Evolutionary conservation across 2,797 vertebrate genomes (phyloP), one percentile per base, ranked within the genome.

Genomic region (Gouania willdenowi): DNA sequence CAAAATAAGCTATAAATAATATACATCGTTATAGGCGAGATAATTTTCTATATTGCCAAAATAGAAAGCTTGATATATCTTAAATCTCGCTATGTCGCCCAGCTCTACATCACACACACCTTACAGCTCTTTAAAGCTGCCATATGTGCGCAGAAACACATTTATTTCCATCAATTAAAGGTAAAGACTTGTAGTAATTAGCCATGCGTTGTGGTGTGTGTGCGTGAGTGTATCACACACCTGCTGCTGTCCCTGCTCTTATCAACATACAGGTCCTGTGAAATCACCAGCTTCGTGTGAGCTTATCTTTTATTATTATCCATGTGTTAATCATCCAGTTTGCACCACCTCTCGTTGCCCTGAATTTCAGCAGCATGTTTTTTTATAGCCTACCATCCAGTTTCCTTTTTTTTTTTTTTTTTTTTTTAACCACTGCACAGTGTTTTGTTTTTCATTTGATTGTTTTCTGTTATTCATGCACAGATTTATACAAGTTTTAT

Each of bases 191-290:
- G 2, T 27, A 39, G 32, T 36, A 22, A 14, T 43, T 16, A 1
- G 16, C 32, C 6, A 24, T 26, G 19, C 34, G 28, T 39, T 24
- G 25, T 48, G 37, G 41, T 36, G 3, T 23, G 24, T 22, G 25
- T 42, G 39, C 16, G 33, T 51, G 17, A 18, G 26, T 48, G 19
- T 34, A 7, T 35, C 39, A 61, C 54, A 55, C 79, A 85, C 77
- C 81, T 87, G 85, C 63, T 73, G 50, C 14, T 41, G 61, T 70
- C 32, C 48, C 71, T 26, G 43, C 26, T 63, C 62, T 70, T 84
- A 85, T 86, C 80, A 76, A 62, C 8, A 6, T 4, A 39, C 23
- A 25, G 32, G 22, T 37, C 51, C 46, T 57, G 64, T 68, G 72
- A 70, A 77, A 63, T 45, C 29, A 32, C 46, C 62, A 58, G 56